phyloP scores from a whole-genome alignment of 2,113 vertebrate species.

The Channa maculata region DNA sequence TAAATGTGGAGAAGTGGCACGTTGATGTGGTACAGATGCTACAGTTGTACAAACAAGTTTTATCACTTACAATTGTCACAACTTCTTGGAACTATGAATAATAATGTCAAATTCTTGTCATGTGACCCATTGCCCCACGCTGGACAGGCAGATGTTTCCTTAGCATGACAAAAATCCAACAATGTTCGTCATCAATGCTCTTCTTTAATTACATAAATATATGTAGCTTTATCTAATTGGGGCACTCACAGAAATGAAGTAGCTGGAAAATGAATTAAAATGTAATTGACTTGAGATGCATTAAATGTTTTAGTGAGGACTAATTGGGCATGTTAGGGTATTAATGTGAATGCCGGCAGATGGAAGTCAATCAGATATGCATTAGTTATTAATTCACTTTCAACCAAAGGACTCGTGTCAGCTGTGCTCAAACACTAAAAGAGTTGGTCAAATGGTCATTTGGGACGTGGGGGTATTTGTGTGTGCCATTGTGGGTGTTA shows the following conservation, averaged over 20 bases:
- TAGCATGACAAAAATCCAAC: neutral
- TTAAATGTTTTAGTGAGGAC: conserved; percentile 47
- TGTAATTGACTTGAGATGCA: conserved; percentile 63
- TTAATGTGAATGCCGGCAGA: conserved; percentile 50
- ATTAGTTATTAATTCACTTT: conserved; percentile 68
- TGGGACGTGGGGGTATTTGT: neutral
- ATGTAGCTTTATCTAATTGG: neutral
- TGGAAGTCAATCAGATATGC: conserved; percentile 67
- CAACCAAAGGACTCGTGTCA: conserved; percentile 35
- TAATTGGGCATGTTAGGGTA: conserved; percentile 51
- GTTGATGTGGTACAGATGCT: no score
- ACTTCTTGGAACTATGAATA: neutral
- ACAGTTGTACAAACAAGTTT: no score
- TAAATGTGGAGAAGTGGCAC: no score
- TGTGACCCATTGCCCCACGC: no score
- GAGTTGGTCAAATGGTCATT: conserved; percentile 32
- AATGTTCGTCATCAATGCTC: neutral
- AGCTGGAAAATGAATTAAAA: conserved; percentile 37
- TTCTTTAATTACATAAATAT: conserved; percentile 5
- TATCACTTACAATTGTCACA: no score
- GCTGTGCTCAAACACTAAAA: conserved; percentile 19
- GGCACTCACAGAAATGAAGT: conserved; percentile 15
- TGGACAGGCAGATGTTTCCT: no score
- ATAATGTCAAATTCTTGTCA: neutral
- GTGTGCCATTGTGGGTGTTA: neutral